phyloP scores from a whole-genome alignment of 2,113 vertebrate genomes.

The Gobio gobio region DNA sequence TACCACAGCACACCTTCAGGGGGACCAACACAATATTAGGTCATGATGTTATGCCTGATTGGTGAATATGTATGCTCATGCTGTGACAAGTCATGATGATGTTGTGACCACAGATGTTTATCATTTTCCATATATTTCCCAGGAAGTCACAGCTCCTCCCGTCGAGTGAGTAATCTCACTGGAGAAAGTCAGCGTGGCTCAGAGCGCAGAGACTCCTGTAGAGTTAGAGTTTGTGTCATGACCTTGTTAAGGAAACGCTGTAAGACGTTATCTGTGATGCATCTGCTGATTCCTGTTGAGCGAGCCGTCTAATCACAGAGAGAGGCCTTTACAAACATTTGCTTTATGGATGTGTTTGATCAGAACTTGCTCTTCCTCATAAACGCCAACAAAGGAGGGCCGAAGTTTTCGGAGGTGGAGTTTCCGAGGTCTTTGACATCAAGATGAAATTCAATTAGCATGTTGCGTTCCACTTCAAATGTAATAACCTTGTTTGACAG shows the following conservation, averaged over 20 bases:
- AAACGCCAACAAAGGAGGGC: background rate
- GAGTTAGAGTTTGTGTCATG: background rate
- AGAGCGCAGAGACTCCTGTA: background rate
- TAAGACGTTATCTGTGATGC: background rate
- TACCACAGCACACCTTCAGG: too few relatives aligned
- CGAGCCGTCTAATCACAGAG: background rate
- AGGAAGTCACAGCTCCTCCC: background rate
- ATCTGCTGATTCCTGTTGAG: background rate
- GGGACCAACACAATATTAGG: too few relatives aligned
- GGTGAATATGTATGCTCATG: too few relatives aligned
- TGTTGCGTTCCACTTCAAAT: background rate
- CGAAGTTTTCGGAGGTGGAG: background rate
- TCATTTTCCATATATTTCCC: background rate
- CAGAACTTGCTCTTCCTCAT: background rate
- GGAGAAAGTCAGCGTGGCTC: background rate
- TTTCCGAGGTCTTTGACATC: background rate
- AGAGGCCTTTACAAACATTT: background rate
- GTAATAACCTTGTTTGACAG: background rate
- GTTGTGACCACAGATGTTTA: conserved; percentile 6
- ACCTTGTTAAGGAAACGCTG: background rate
- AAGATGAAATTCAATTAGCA: background rate
- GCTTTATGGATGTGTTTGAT: background rate
- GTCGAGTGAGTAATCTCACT: background rate
- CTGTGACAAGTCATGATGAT: background rate
- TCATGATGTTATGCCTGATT: too few relatives aligned